These are phyloP conservation scores for Lycia hirtaria DNA, from an alignment of 2,888 invertebrate genomes.

Conservation along the genomic window DNA sequence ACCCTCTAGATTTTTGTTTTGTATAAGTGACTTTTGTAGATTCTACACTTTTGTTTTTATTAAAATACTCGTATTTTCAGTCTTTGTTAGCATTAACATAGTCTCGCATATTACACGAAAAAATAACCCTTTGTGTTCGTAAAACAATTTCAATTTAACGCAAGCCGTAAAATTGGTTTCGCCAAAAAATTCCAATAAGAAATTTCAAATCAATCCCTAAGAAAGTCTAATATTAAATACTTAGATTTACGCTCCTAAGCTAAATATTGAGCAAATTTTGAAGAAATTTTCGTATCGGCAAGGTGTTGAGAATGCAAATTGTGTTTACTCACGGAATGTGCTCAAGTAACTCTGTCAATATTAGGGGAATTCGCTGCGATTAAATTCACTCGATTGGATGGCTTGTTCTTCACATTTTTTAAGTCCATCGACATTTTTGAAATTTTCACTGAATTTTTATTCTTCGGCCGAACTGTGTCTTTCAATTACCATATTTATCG, in stretches of 20 bases:
- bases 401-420: conserved; percentile 29
- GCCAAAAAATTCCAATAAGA: conserved; percentile 33
- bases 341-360: conserved; percentile 57
- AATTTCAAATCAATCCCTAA: conserved; percentile 18
- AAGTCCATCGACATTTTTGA: not conserved
- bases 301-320: conserved; percentile 61
- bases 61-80: not conserved
- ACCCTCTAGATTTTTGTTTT: too few relatives aligned
- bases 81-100: not conserved
- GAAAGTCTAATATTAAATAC: conserved; percentile 36
- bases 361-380: conserved; percentile 41
- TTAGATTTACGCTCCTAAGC: conserved; percentile 36
- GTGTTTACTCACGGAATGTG: conserved; percentile 56
- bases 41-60: too few relatives aligned
- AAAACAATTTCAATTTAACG: conserved; percentile 19
- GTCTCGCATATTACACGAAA: not conserved
- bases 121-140: conserved; percentile 5
- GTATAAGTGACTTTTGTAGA: too few relatives aligned
- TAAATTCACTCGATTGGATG: conserved; percentile 35
- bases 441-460: not conserved
- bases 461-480: too few relatives aligned
- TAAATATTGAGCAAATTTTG: conserved; percentile 46
- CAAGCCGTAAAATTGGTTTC: conserved; percentile 15
- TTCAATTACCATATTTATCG: too few relatives aligned
- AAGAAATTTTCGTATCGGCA: conserved; percentile 41